phyloP scores from a whole-genome alignment of 2,113 vertebrate species.

The Bubalus kerabau region DNA sequence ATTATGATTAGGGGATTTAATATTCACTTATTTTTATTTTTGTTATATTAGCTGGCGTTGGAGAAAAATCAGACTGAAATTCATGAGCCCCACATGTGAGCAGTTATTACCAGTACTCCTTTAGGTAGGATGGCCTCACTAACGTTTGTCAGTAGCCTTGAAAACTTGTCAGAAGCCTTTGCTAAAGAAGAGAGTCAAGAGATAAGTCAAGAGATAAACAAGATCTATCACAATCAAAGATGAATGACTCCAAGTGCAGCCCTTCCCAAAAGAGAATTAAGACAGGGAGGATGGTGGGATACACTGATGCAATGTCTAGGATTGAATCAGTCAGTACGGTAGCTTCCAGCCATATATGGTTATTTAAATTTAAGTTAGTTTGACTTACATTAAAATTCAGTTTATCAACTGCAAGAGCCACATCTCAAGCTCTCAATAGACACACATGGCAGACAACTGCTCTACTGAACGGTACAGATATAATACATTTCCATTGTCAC shows the following conservation, averaged over 20 bases:
- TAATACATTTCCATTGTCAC: neutral
- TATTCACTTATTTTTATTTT: neutral
- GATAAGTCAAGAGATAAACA: neutral
- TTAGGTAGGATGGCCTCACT: neutral
- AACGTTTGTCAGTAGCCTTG: neutral
- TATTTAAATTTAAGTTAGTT: neutral
- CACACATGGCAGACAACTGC: neutral
- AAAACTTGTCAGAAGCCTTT: neutral
- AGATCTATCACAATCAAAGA: neutral
- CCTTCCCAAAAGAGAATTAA: neutral
- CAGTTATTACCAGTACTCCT: neutral
- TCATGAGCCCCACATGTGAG: neutral
- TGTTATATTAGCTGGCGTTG: neutral
- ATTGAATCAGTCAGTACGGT: too few relatives aligned
- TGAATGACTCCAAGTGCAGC: neutral
- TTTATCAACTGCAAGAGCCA: neutral
- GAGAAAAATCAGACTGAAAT: neutral
- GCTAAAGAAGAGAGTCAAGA: neutral
- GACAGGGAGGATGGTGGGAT: neutral
- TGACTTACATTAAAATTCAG: neutral
- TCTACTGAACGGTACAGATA: neutral
- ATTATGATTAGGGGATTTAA: neutral
- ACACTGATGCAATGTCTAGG: neutral
- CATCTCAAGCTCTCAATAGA: neutral
- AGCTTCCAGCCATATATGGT: neutral